Conservation (phyloP, 2,797 vertebrate genomes). For the Botia almorhae region DNA sequence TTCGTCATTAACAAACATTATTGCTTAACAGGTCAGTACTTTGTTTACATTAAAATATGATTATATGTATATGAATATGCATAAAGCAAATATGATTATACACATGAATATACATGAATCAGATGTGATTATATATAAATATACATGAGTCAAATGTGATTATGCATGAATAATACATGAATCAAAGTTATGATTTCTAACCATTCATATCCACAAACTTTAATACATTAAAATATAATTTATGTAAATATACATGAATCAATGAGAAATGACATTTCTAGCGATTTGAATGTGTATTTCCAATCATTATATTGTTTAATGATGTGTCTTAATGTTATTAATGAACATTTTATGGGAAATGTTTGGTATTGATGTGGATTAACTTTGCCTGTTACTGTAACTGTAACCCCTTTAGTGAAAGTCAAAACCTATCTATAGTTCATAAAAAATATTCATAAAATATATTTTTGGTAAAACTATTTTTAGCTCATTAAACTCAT, state of each 20-base stretch:
- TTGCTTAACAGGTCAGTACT: neutral
- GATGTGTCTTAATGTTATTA: neutral
- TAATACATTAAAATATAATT: neutral
- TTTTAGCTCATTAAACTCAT: no score
- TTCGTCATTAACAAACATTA: neutral
- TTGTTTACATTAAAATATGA: neutral
- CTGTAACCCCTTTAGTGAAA: neutral
- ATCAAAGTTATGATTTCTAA: neutral
- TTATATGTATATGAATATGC: neutral
- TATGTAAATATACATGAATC: neutral
- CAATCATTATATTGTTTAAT: neutral
- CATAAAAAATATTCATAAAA: neutral
- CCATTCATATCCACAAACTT: neutral
- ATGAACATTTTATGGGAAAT: neutral
- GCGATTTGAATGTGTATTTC: neutral
- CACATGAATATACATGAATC: neutral
- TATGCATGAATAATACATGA: constrained; percentile 8
- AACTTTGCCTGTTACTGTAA: neutral
- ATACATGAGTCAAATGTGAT: neutral
- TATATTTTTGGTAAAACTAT: neutral
- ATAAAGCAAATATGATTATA: neutral
- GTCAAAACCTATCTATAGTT: neutral
- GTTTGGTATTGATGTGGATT: neutral
- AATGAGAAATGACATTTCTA: neutral
- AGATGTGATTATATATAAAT: neutral